These are phyloP conservation scores for Octodonta nipae DNA, from an alignment of 2,888 invertebrate species.

Conservation along the genomic window DNA sequence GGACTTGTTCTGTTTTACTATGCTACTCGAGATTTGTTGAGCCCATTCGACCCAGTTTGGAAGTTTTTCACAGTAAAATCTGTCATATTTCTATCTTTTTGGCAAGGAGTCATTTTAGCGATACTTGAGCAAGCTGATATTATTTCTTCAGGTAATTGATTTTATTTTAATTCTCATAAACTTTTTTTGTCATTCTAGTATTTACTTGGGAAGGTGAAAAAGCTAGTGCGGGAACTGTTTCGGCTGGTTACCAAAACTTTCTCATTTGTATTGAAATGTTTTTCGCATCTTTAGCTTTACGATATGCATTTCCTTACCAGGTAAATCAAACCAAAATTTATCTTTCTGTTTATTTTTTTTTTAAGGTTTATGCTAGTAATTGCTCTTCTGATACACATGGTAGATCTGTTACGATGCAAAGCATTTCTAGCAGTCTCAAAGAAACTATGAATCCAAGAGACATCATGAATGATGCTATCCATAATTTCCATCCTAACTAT, in stretches of 20 bases:
- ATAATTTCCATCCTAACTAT: slow-evolving; percentile 99
- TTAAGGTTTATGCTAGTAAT: slow-evolving; percentile 69
- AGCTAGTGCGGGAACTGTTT: slow-evolving; percentile 84
- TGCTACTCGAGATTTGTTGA: slow-evolving; percentile 89
- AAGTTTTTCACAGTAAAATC: slow-evolving; percentile 99
- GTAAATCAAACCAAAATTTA: too few relatives aligned
- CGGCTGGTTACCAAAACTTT: slow-evolving; percentile 99
- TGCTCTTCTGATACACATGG: slow-evolving; percentile 72
- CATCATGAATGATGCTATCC: slow-evolving; percentile 99
- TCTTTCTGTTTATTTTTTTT: too few relatives aligned
- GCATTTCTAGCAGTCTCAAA: slow-evolving; percentile 91
- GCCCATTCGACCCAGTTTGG: slow-evolving; percentile 93
- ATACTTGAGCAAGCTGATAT: slow-evolving; percentile 92
- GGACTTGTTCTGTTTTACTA: slow-evolving; percentile 96
- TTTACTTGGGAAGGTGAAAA: slow-evolving; percentile 63
- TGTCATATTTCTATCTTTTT: slow-evolving; percentile 97
- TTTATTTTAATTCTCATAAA: too few relatives aligned
- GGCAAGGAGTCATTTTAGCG: slow-evolving; percentile 97
- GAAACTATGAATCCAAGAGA: slow-evolving; percentile 98
- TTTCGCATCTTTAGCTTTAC: slow-evolving; percentile 87
- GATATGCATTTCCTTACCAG: slow-evolving; percentile 96
- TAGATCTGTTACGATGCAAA: slow-evolving; percentile 94
- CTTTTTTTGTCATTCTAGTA: too few relatives aligned
- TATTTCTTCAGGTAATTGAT: slow-evolving; percentile 85
- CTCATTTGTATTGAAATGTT: slow-evolving; percentile 99